Evolutionary conservation across 2,113 vertebrate genomes (phyloP).

Genomic region (Arvicanthis niloticus): DNA sequence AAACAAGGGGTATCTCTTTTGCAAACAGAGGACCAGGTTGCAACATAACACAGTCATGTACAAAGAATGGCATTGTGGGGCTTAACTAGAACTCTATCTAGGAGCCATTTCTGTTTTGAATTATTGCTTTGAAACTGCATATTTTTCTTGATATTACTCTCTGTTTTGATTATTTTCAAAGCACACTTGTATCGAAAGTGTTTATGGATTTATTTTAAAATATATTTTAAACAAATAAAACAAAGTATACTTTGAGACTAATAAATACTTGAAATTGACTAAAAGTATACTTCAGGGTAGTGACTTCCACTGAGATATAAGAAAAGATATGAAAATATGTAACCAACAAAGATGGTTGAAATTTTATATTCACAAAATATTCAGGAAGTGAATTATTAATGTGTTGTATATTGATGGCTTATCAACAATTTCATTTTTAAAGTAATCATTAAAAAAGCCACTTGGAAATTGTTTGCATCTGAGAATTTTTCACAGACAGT

Average conservation of each 20-base stretch:
- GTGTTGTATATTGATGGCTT: slow-evolving; percentile 61
- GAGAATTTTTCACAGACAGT: slow-evolving; percentile 57
- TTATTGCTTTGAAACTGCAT: neutral
- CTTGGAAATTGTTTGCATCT: slow-evolving; percentile 65
- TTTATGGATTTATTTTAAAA: neutral
- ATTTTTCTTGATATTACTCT: slow-evolving; percentile 9
- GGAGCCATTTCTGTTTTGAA: neutral
- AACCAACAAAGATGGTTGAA: neutral
- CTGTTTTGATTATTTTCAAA: neutral
- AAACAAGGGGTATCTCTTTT: neutral
- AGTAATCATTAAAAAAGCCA: slow-evolving; percentile 65
- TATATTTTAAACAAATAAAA: neutral
- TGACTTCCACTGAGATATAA: neutral
- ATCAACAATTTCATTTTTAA: slow-evolving; percentile 68
- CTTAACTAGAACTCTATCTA: neutral
- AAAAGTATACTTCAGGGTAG: neutral
- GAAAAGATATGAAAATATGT: neutral
- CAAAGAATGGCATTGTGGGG: neutral
- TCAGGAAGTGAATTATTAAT: slow-evolving; percentile 63
- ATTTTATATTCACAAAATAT: neutral
- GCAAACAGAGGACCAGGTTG: neutral
- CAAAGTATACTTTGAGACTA: neutral
- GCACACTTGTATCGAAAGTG: neutral
- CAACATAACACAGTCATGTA: neutral
- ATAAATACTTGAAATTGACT: neutral